Evolutionary conservation across 2,113 vertebrate genomes (phyloP).

Genomic region (Caranx melampygus): DNA sequence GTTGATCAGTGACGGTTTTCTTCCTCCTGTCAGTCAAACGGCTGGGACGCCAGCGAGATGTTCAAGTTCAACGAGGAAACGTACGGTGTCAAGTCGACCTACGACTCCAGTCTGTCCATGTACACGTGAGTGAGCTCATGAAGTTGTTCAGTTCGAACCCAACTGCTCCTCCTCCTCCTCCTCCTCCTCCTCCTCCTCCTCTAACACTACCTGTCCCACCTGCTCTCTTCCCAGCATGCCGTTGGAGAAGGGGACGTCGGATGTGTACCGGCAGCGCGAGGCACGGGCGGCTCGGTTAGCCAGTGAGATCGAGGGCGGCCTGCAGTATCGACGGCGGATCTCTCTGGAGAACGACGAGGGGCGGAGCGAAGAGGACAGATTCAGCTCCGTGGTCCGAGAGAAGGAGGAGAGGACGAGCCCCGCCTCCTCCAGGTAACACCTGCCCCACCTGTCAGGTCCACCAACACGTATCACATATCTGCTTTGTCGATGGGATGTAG

Average conservation of each 20-base stretch:
- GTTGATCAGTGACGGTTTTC: background rate
- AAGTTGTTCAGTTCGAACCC: too few relatives aligned
- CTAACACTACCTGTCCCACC: too few relatives aligned
- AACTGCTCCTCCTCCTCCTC: too few relatives aligned
- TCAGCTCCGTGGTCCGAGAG: slow-evolving; percentile 85
- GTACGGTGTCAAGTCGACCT: slow-evolving; percentile 90
- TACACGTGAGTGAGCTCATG: slow-evolving; percentile 85
- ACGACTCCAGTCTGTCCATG: slow-evolving; percentile 89
- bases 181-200: too few relatives aligned
- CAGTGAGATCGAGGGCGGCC: slow-evolving; percentile 87
- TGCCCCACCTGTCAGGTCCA: too few relatives aligned
- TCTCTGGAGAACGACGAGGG: slow-evolving; percentile 90
- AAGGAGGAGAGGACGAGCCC: slow-evolving; percentile 82
- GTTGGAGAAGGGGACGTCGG: slow-evolving; percentile 86
- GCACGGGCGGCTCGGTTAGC: slow-evolving; percentile 87
- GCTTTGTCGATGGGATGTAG: too few relatives aligned
- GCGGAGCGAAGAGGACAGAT: slow-evolving; percentile 88
- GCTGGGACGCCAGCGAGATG: slow-evolving; percentile 93
- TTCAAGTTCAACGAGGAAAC: slow-evolving; percentile 91
- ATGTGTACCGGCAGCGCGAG: slow-evolving; percentile 87
- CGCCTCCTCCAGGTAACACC: slow-evolving; percentile 42
- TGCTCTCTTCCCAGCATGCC: slow-evolving; percentile 80
- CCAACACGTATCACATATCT: too few relatives aligned
- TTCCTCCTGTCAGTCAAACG: slow-evolving; percentile 84
- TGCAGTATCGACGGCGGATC: slow-evolving; percentile 86